A percentile compares a stretch with the other conserved stretches of the same genome.
These are phyloP conservation scores for Oxystoma pomonae DNA, from an alignment of 2,888 invertebrate genomes.

Conservation along the genomic window DNA sequence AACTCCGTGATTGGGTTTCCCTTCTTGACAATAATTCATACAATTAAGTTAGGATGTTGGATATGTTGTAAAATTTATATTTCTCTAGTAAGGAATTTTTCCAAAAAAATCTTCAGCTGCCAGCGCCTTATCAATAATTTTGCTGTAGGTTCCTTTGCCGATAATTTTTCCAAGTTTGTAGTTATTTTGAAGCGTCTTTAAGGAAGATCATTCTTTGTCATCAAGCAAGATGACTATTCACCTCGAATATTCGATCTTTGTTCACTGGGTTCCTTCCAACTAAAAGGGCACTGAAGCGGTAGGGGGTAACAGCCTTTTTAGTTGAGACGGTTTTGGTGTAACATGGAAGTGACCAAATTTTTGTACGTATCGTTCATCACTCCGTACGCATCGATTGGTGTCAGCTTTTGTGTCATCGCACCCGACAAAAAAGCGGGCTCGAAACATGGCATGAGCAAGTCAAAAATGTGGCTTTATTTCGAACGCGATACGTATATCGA, in stretches of 20 bases:
- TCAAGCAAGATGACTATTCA: too few relatives aligned
- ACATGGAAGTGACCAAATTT: conserved; percentile 40
- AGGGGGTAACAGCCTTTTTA: too few relatives aligned
- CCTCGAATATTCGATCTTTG: too few relatives aligned
- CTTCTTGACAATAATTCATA: conserved; percentile 59
- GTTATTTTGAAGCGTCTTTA: background rate
- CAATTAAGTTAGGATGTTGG: conserved; percentile 58
- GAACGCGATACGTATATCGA: too few relatives aligned
- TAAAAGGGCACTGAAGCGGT: too few relatives aligned
- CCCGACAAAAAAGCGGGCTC: too few relatives aligned
- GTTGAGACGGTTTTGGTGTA: conserved; percentile 58
- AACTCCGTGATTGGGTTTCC: conserved; percentile 56
- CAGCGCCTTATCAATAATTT: conserved; percentile 55
- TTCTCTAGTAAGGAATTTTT: conserved; percentile 63
- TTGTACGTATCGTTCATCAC: conserved; percentile 31
- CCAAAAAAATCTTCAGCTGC: conserved; percentile 58
- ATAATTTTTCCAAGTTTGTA: conserved; percentile 46
- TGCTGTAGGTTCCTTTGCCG: conserved; percentile 57
- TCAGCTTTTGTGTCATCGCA: too few relatives aligned
- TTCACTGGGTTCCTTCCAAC: too few relatives aligned
- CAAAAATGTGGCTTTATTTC: too few relatives aligned
- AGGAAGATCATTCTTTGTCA: too few relatives aligned
- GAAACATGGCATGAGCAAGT: too few relatives aligned
- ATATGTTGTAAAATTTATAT: conserved; percentile 44
- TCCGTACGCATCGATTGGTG: too few relatives aligned